A percentile compares a stretch with the other conserved stretches of the same genome.
Evolutionary conservation across 2,888 invertebrate genomes (phyloP).

Genomic region (Meiosimyza decipiens): DNA sequence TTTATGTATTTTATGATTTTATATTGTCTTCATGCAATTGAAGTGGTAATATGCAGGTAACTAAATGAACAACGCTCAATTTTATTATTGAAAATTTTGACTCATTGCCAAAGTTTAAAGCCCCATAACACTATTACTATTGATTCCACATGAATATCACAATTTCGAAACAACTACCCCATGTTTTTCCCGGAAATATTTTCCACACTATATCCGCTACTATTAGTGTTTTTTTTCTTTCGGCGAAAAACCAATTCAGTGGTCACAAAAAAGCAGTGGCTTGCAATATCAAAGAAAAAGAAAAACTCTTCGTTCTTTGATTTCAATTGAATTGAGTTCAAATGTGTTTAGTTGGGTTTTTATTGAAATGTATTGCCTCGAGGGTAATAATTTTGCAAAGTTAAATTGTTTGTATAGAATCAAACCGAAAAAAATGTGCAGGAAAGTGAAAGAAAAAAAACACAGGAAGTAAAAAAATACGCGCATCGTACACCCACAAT

Average conservation of each 20-base stretch:
- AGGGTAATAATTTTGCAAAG: conserved; percentile 55
- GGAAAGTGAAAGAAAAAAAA: neutral
- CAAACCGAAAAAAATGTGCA: neutral
- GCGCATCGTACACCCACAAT: neutral
- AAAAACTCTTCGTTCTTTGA: neutral
- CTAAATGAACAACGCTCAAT: too few species aligned
- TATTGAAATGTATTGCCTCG: conserved; percentile 46
- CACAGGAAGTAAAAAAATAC: neutral
- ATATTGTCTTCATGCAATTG: too few species aligned
- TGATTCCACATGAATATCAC: conserved; percentile 24
- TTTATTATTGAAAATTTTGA: too few species aligned
- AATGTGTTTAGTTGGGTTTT: conserved; percentile 30
- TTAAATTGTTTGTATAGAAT: conserved; percentile 59
- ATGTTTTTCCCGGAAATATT: conserved; percentile 17
- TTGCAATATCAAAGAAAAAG: neutral
- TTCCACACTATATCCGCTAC: conserved; percentile 12
- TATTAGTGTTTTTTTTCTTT: neutral
- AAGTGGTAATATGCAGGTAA: too few species aligned
- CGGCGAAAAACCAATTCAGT: neutral
- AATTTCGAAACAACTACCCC: conserved; percentile 12
- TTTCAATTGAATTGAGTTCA: conserved; percentile 29
- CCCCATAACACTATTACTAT: too few species aligned
- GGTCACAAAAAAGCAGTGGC: conserved; percentile 13
- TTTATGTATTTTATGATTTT: too few species aligned
- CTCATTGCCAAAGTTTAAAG: too few species aligned